Conservation (phyloP, 1,140 invertebrate genomes). For the Rhysida immarginata region DNA sequence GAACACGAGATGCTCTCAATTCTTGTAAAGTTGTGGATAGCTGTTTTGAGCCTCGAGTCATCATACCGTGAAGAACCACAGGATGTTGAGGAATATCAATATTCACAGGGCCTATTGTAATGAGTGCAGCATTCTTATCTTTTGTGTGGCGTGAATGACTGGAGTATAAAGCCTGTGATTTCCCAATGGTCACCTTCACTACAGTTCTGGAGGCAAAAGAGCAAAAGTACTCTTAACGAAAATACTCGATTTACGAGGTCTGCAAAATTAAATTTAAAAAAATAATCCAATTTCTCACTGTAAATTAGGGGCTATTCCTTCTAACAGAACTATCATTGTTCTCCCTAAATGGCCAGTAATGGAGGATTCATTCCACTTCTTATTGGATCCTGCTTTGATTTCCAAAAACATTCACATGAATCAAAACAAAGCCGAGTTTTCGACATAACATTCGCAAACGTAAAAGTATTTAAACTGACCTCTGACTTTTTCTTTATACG, state of each 20-base stretch:
- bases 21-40: conserved; percentile 74
- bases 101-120: conserved; percentile 73
- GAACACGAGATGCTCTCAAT: conserved; percentile 17
- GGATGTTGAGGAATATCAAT: conserved; percentile 95
- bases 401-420: no score
- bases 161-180: conserved; percentile 80
- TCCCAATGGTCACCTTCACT: conserved; percentile 78
- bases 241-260: neutral
- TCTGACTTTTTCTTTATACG: conserved; percentile 57
- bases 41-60: conserved; percentile 84
- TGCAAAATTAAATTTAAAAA: conserved; percentile 8
- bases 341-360: conserved; percentile 77
- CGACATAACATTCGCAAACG: no score
- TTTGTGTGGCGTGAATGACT: conserved; percentile 57
- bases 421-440: no score
- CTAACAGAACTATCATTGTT: conserved; percentile 79
- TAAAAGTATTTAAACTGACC: no score
- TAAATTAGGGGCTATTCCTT: conserved; percentile 73
- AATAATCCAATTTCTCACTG: conserved; percentile 42
- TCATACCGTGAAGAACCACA: conserved; percentile 89
- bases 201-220: conserved; percentile 50
- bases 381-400: no score
- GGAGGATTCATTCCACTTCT: conserved; percentile 58
- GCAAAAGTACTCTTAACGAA: neutral
- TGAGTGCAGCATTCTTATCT: conserved; percentile 70